phyloP scores from a whole-genome alignment of 2,113 vertebrate genomes.

The Grus americana region DNA sequence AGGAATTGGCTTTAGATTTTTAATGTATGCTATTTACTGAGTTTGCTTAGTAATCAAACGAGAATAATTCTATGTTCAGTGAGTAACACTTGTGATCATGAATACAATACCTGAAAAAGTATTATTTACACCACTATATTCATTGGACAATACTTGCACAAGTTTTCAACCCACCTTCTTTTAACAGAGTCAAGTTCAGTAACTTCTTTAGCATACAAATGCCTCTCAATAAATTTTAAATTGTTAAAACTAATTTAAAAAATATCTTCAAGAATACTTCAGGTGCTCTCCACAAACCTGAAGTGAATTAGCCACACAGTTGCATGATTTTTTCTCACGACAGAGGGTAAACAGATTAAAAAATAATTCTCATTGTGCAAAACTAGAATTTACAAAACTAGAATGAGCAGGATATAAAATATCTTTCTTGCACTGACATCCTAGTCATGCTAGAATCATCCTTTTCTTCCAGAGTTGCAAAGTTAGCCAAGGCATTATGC shows the following conservation, averaged over 20 bases:
- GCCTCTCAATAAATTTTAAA: neutral
- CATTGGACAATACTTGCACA: neutral
- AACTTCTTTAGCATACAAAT: neutral
- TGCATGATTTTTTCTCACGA: neutral
- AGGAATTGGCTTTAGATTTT: conserved; percentile 79
- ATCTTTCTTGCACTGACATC: neutral
- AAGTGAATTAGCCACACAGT: neutral
- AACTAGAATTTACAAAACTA: neutral
- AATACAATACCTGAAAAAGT: conserved; percentile 2
- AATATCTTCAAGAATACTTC: neutral
- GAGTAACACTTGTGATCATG: conserved; percentile 73
- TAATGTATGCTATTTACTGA: conserved; percentile 58
- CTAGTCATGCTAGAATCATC: neutral
- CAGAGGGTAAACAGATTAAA: neutral
- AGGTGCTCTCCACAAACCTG: neutral
- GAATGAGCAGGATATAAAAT: neutral
- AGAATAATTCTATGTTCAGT: conserved; percentile 73
- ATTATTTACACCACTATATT: neutral
- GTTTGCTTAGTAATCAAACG: conserved; percentile 70
- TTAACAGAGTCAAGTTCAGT: neutral
- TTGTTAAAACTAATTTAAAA: neutral
- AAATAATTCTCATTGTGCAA: neutral
- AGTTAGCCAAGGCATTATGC: neutral
- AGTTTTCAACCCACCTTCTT: neutral
- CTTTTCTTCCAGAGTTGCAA: neutral